Conservation (phyloP, 2,113 vertebrate species). For the Callithrix jacchus region DNA sequence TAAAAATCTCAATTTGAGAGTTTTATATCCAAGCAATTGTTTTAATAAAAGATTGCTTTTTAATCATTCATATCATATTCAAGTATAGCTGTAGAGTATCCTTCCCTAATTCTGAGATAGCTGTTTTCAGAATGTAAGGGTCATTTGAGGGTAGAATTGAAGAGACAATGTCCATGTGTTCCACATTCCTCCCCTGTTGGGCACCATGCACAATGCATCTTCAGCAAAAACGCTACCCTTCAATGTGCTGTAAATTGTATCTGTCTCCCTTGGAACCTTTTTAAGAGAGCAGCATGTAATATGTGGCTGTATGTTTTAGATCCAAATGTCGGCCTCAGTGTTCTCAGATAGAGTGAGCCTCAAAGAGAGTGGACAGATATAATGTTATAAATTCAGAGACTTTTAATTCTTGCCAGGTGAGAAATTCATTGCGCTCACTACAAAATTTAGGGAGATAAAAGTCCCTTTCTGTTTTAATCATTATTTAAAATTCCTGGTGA, state of each 20-base stretch:
- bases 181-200: not conserved
- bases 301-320: not conserved
- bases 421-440: not conserved
- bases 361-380: not conserved
- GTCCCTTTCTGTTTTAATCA: not conserved
- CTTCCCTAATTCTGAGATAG: conserved; percentile 56
- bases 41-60: conserved; percentile 62
- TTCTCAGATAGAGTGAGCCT: not conserved
- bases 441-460: not conserved
- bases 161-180: conserved; percentile 55
- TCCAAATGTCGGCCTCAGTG: conserved; percentile 28
- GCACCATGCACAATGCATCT: conserved; percentile 60
- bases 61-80: not conserved
- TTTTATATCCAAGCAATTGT: conserved; percentile 59
- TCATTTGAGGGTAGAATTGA: conserved; percentile 32
- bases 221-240: conserved; percentile 39
- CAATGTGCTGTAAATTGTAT: not conserved
- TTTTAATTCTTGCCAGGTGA: not conserved
- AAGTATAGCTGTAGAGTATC: conserved; percentile 57
- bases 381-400: not conserved
- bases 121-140: not conserved
- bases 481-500: not conserved
- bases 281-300: not conserved
- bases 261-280: conserved; percentile 46
- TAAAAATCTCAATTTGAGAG: conserved; percentile 56